Evolutionary conservation across 2,888 invertebrate genomes (phyloP), one percentile per base, ranked within the genome.

Genomic region (Macrophya annulata): DNA sequence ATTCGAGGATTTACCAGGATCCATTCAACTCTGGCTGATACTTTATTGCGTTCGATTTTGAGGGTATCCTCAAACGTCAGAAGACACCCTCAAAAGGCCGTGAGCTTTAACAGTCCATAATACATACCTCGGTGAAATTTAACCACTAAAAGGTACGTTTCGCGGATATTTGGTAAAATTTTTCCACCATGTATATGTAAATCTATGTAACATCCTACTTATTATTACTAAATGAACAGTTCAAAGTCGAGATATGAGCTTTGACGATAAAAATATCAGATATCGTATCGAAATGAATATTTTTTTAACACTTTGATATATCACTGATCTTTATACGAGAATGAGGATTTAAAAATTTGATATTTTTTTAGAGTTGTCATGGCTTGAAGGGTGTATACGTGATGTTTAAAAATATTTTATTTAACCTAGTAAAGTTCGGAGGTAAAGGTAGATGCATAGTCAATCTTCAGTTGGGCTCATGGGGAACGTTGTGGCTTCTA

Each of bases 81-180:
- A 45, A 45, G 21, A 74, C 72, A 74, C 43, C 72, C 21, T 74
- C n/a, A 74, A 74, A 74, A 4, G n/a, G 21, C 45, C 72, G 37
- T 6, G 37, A 37, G 37, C 37, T 68, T 68, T 15, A 68, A 31
- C 5, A 17, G 43, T 21, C 25, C 72, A 45, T 45, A 10, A 21
- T 74, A 45, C 45, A 25, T 74, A n/a, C 21, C 40, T 21, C 9
- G 43, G 45, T 45, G 45, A 43, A n/a, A 74, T 74, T 25, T 21
- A 45, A 74, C 72, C 72, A 6, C 45, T 43, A 43, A 72, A 72
- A 72, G 43, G 17, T n/a, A n/a, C n/a, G n/a, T 43, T 9, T 45
- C 10, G 43, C 12, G 3, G 9, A 2, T 21, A 21, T 25, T 62
- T 5, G 62, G 62, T 3, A 9, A 62, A 25, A 62, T 3, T 3